Evolutionary conservation across 2,888 invertebrate genomes (phyloP).

Genomic region (Ophion slaviceki): DNA sequence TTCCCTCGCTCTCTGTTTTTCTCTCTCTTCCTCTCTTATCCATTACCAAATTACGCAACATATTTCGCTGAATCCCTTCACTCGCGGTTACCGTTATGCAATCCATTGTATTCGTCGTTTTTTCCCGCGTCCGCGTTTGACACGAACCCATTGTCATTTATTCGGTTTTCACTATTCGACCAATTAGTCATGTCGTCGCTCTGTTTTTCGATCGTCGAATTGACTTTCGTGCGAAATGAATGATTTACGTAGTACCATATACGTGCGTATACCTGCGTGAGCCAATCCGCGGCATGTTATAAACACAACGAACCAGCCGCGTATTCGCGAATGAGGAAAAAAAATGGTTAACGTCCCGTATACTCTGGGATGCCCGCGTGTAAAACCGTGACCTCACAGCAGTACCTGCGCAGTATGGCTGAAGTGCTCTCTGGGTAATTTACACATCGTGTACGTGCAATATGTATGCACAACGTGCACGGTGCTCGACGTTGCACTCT

Average conservation of each 20-base stretch:
- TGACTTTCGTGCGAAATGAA: slow-evolving; percentile 6
- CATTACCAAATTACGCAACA: slow-evolving; percentile 62
- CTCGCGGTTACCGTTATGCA: slow-evolving; percentile 29
- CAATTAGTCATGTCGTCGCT: slow-evolving; percentile 23
- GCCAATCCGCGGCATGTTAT: too few species aligned
- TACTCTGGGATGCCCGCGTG: slow-evolving; percentile 1
- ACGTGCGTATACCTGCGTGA: background rate
- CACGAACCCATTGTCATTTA: slow-evolving; percentile 6
- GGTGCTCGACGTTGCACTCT: background rate
- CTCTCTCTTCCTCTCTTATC: slow-evolving; percentile 7
- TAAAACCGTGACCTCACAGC: background rate
- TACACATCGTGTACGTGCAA: background rate
- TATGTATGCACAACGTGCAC: background rate
- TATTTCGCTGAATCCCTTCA: slow-evolving; percentile 48
- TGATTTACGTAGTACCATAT: background rate
- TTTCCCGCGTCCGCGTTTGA: background rate
- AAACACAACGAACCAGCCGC: background rate
- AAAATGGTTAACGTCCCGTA: background rate
- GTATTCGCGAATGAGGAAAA: slow-evolving; percentile 11
- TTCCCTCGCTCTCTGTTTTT: slow-evolving; percentile 6
- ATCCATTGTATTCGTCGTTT: slow-evolving; percentile 41
- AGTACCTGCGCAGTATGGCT: background rate
- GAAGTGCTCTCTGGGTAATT: background rate
- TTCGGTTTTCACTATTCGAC: slow-evolving; percentile 27
- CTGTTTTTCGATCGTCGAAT: slow-evolving; percentile 24